These are phyloP conservation scores for Callosobruchus maculatus DNA, from an alignment of 2,888 invertebrate species.

Conservation along the genomic window DNA sequence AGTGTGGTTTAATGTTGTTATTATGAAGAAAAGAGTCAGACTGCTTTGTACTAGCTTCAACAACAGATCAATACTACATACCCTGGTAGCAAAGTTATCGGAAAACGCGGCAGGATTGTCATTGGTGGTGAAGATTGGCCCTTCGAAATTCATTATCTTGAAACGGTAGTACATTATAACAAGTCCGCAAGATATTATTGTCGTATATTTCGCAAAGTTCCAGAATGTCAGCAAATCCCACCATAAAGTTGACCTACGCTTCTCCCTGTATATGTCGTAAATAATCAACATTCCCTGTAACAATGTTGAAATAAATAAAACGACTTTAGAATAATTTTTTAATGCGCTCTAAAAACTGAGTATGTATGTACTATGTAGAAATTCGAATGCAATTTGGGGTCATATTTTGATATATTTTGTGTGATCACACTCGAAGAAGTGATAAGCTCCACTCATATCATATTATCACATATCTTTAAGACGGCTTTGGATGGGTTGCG, in stretches of 20 bases:
- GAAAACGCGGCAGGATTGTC: constrained; percentile 93
- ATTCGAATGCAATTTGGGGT: no score
- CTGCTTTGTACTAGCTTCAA: no score
- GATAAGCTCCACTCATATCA: no score
- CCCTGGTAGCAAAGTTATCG: constrained; percentile 60
- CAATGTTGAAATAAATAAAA: constrained; percentile 3
- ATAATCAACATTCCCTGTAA: constrained; percentile 62
- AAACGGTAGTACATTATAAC: constrained; percentile 64
- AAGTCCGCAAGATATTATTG: constrained; percentile 52
- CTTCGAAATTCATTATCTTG: constrained; percentile 72
- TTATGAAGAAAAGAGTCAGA: no score
- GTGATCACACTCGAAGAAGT: no score
- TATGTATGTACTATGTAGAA: no score
- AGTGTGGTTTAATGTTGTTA: constrained; percentile 1
- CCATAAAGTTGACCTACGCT: constrained; percentile 39
- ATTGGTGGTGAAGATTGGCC: constrained; percentile 76
- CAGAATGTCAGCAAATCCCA: constrained; percentile 33
- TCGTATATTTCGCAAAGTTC: constrained; percentile 51
- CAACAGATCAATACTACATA: constrained; percentile 50
- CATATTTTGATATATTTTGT: no score
- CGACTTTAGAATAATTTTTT: no score
- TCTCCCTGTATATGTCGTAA: constrained; percentile 64
- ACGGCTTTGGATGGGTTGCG: no score
- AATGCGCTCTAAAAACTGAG: no score
- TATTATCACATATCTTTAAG: no score